phyloP scores from a whole-genome alignment of 1,140 invertebrate genomes.

The Drosophila asahinai region DNA sequence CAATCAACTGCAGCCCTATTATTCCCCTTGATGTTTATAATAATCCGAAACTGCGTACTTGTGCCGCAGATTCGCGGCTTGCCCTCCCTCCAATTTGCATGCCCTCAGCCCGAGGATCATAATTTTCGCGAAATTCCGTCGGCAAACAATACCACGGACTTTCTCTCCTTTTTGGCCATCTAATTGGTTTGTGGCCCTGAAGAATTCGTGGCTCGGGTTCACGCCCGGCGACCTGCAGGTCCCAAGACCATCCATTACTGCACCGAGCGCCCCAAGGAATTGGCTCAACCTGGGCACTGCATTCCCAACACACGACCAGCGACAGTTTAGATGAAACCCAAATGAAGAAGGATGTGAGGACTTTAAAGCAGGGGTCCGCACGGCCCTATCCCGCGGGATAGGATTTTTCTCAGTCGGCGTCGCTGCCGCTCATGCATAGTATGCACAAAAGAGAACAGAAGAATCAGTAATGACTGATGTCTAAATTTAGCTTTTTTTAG shows the following conservation, averaged over 20 bases:
- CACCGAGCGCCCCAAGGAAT: constrained; percentile 28
- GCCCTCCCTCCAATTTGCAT: constrained; percentile 28
- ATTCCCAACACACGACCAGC: constrained; percentile 1
- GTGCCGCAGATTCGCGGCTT: constrained; percentile 6
- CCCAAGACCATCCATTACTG: constrained; percentile 12
- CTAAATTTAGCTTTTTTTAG: no score
- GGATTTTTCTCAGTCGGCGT: no score
- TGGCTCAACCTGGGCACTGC: constrained; percentile 14
- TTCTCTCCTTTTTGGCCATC: constrained; percentile 6
- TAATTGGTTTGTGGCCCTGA: constrained; percentile 26
- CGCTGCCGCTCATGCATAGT: no score
- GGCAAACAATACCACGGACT: constrained; percentile 8
- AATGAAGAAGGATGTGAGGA: neutral
- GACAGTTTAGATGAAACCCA: constrained; percentile 8
- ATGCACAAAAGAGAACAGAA: no score
- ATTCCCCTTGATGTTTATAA: constrained; percentile 19
- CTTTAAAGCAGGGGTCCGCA: no score
- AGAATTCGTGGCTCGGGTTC: constrained; percentile 1
- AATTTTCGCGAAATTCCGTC: constrained; percentile 16
- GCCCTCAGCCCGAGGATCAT: constrained; percentile 7
- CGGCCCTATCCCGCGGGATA: no score
- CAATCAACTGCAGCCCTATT: constrained; percentile 32
- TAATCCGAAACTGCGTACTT: constrained; percentile 37
- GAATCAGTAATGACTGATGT: no score
- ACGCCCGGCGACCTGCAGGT: neutral